Evolutionary conservation across 2,888 invertebrate species (phyloP), one percentile per base, ranked within the genome.

Genomic region (Drosophila demipolita): DNA sequence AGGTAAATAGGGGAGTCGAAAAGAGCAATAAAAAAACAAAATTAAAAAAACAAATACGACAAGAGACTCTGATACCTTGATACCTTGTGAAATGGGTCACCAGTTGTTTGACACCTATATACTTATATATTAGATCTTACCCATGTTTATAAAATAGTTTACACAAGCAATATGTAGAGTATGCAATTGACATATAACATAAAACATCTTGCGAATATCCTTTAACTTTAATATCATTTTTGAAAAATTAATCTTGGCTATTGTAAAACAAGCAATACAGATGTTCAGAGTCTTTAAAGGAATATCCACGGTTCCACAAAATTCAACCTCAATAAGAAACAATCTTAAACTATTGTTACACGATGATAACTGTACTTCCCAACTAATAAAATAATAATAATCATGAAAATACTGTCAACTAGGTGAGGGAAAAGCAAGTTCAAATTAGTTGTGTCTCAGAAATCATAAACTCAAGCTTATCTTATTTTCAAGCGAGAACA

Each of bases 1-100:
- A 50, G 8, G 55, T 53, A 71, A 74, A 78, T 40, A 66, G 52
- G 15, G 9, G 29, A 49, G 11, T 23, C 23, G 23, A 45, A 23
- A 23, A 45, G 20, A 1, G 40, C 20, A 32, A 35, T 50, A 12
- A 55, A 35, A 61, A 29, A 53, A 26, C 20, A 42, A 48, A n/a
- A 36, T 12, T 2, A 7, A n/a, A 32, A 32, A 50, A 17, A 45
- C 29, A 64, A 66, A 65, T 40, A 53, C 50, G 33, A 55, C 40
- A 48, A 15, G 20, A 75, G 49, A n/a, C 75, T 45, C 52, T 66
- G 66, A 64, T 29, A 29, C 5, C 29, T 4, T 29, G 29, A 29
- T 29, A 29, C 29, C 29, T 29, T 29, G 6, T 29, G 48, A 45
- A 48, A 53, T 58, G 45, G 33, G 23, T 59, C 42, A 58, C 38